A percentile compares a stretch with the other conserved stretches of the same genome.
These are phyloP conservation scores for Leptopilina clavipes DNA, from an alignment of 1,140 invertebrate species.

Conservation along the genomic window DNA sequence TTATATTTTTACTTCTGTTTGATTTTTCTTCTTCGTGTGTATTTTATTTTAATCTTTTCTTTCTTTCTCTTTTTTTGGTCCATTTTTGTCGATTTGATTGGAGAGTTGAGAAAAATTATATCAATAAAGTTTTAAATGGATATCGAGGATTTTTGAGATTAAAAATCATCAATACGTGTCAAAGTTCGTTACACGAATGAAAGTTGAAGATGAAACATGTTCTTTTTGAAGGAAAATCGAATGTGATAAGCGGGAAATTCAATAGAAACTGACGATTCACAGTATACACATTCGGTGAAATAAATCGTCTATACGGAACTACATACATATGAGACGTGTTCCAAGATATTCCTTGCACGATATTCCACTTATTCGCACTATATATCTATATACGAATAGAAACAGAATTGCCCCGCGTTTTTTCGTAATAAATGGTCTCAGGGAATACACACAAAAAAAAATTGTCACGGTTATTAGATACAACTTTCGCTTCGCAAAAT, in stretches of 20 bases:
- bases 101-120: neutral
- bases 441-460: slow-evolving; percentile 52
- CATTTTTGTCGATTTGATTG: no score
- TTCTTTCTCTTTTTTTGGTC: no score
- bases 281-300: neutral
- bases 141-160: neutral
- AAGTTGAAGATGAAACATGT: slow-evolving; percentile 8
- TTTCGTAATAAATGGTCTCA: slow-evolving; percentile 56
- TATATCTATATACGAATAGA: neutral
- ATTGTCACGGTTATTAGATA: slow-evolving; percentile 60
- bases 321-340: slow-evolving; percentile 20
- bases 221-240: neutral
- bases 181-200: neutral
- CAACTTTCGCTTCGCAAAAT: slow-evolving; percentile 51
- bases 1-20: no score
- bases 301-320: slow-evolving; percentile 13
- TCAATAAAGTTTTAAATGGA: neutral
- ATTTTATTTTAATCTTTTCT: no score
- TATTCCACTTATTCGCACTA: neutral
- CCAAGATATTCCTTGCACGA: slow-evolving; percentile 21
- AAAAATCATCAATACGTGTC: neutral
- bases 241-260: slow-evolving; percentile 6
- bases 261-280: slow-evolving; percentile 29
- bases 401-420: slow-evolving; percentile 61
- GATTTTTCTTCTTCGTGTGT: no score